These are phyloP conservation scores for Electrona antarctica DNA, from an alignment of 2,113 vertebrate species.

Conservation along the genomic window DNA sequence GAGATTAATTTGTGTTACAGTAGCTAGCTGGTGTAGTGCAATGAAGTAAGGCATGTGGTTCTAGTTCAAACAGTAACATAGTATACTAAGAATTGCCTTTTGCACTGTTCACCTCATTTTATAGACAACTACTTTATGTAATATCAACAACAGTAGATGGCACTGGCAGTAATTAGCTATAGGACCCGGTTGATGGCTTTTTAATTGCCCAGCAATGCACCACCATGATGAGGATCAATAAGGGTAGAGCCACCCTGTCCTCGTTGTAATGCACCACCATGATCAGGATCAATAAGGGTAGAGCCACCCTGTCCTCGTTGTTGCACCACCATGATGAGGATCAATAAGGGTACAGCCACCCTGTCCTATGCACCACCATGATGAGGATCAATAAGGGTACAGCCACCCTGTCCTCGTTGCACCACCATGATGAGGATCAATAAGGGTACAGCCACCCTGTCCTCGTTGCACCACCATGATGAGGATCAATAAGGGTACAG, in stretches of 20 bases:
- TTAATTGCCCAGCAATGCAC: conserved; percentile 69
- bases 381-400: conserved; percentile 57
- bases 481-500: conserved; percentile 54
- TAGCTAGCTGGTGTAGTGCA: conserved; percentile 32
- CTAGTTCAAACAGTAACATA: conserved; percentile 38
- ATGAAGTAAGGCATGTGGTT: conserved; percentile 50
- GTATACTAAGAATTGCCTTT: conserved; percentile 38
- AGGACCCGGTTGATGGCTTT: conserved; percentile 66
- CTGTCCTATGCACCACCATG: conserved; percentile 53
- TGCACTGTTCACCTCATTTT: conserved; percentile 58
- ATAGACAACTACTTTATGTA: conserved; percentile 61
- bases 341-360: conserved; percentile 48
- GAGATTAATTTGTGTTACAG: conserved; percentile 31
- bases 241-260: conserved; percentile 32
- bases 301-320: no score
- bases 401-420: conserved; percentile 45
- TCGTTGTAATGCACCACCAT: conserved; percentile 53
- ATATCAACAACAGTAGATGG: conserved; percentile 62
- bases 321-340: conserved; percentile 57
- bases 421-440: conserved; percentile 59
- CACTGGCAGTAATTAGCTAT: conserved; percentile 67
- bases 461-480: conserved; percentile 56
- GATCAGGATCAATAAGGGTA: conserved; percentile 58
- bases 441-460: conserved; percentile 40
- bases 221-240: conserved; percentile 60